Percentiles rank a stretch among this genome's conserved stretches.
Conservation (phyloP, 2,888 invertebrate genomes). For the Drosophila quinaria region DNA sequence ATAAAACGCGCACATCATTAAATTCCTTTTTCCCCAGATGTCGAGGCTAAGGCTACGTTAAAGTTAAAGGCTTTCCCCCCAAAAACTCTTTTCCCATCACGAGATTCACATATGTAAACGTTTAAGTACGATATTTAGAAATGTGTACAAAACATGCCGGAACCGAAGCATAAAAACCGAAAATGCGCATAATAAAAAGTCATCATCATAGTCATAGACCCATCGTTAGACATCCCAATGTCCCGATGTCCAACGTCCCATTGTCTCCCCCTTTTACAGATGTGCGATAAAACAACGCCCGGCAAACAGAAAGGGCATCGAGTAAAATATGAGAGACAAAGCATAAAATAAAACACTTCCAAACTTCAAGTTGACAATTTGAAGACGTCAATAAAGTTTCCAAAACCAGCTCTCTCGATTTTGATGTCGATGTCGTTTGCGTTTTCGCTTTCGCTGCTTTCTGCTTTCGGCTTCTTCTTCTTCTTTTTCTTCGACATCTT, state of each 20-base stretch:
- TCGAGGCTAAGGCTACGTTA: background rate
- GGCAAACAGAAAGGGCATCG: conserved; percentile 58
- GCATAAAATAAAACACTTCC: conserved; percentile 78
- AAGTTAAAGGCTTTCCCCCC: conserved; percentile 25
- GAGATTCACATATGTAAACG: conserved; percentile 68
- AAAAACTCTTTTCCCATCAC: conserved; percentile 2
- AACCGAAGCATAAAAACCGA: conserved; percentile 76
- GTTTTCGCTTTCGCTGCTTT: conserved; percentile 46
- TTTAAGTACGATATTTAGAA: conserved; percentile 78
- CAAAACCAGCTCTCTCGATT: conserved; percentile 55
- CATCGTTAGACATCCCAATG: conserved; percentile 12
- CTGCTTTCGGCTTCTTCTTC: conserved; percentile 30
- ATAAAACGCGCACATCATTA: conserved; percentile 75
- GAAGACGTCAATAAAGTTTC: conserved; percentile 78
- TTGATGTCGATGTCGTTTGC: conserved; percentile 31
- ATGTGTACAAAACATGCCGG: conserved; percentile 78
- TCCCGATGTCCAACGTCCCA: background rate
- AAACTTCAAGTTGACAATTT: conserved; percentile 77
- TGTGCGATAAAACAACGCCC: conserved; percentile 69
- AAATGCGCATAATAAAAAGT: conserved; percentile 77
- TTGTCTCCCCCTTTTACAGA: conserved; percentile 68
- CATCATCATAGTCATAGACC: conserved; percentile 64
- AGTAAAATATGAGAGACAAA: conserved; percentile 77
- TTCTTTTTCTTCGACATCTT: conserved; percentile 4
- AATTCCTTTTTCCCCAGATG: conserved; percentile 35